These are phyloP conservation scores for Euplagia quadripunctaria DNA, from an alignment of 2,888 invertebrate species.

Conservation along the genomic window DNA sequence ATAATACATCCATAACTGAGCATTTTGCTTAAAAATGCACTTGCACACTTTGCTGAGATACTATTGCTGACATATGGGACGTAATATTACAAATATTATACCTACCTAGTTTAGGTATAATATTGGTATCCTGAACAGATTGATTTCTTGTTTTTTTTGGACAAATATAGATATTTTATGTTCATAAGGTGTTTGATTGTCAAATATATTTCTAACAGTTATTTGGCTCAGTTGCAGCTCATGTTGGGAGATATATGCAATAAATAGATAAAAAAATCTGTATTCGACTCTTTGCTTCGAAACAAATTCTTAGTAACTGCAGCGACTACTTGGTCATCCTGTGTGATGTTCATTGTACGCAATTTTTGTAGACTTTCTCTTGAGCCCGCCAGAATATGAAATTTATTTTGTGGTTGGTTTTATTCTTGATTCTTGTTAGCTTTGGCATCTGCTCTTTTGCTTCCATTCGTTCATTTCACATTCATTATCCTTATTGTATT, in stretches of 20 bases:
- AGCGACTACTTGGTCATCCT: background rate
- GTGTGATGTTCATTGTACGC: background rate
- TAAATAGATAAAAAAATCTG: conserved; percentile 3
- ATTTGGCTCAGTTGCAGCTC: conserved; percentile 3
- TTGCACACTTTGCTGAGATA: too few relatives aligned
- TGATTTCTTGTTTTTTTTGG: too few relatives aligned
- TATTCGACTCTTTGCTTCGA: background rate
- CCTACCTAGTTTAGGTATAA: too few relatives aligned
- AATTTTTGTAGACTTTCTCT: background rate
- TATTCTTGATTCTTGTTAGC: background rate
- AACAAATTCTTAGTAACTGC: conserved; percentile 5
- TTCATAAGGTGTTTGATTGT: conserved; percentile 9
- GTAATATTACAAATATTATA: too few relatives aligned
- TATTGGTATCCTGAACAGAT: too few relatives aligned
- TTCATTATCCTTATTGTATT: background rate
- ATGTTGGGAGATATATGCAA: conserved; percentile 1
- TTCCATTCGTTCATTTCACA: background rate
- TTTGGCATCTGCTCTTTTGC: too few relatives aligned
- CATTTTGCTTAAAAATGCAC: too few relatives aligned
- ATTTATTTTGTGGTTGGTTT: background rate
- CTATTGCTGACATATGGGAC: too few relatives aligned
- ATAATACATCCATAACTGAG: too few relatives aligned
- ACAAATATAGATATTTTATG: too few relatives aligned
- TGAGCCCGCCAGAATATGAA: background rate
- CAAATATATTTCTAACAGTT: conserved; percentile 11